These are phyloP conservation scores for Peromyscus californicus DNA, from an alignment of 2,113 vertebrate species.

Conservation along the genomic window DNA sequence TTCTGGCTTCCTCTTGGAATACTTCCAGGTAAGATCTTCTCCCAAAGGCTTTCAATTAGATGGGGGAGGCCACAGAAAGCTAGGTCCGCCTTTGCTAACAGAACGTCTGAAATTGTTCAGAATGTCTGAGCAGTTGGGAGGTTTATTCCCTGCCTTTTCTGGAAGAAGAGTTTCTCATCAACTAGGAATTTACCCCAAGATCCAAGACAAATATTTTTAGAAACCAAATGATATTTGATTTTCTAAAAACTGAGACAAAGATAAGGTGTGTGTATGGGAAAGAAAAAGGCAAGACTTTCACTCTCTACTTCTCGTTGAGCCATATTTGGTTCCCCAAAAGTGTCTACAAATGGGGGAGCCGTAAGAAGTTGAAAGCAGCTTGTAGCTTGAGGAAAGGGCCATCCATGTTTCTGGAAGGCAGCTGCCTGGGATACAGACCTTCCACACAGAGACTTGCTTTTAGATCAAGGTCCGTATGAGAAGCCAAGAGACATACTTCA, in stretches of 20 bases:
- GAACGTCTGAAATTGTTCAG: conserved; percentile 21
- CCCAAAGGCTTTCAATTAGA: conserved; percentile 64
- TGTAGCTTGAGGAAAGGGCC: neutral
- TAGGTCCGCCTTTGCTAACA: conserved; percentile 66
- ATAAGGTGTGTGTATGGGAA: conserved; percentile 70
- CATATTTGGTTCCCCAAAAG: conserved; percentile 45
- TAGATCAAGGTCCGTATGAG: neutral
- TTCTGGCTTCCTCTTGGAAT: conserved; percentile 75
- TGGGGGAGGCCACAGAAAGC: conserved; percentile 55
- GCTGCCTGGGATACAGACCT: neutral
- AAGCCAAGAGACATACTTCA: neutral
- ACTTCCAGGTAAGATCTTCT: conserved; percentile 67
- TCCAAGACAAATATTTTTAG: conserved; percentile 82
- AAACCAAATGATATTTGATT: conserved; percentile 78
- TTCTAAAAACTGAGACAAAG: conserved; percentile 71
- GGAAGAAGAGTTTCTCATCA: conserved; percentile 78
- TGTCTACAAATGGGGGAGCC: conserved; percentile 40
- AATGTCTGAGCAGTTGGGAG: conserved; percentile 29
- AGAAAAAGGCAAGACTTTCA: conserved; percentile 57
- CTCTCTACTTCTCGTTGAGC: neutral
- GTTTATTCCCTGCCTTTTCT: conserved; percentile 77
- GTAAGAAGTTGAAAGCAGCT: conserved; percentile 56
- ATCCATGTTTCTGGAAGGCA: neutral
- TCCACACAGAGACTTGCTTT: conserved; percentile 8
- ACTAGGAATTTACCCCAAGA: conserved; percentile 66